A percentile compares a stretch with the other conserved stretches of the same genome.
Evolutionary conservation across 2,113 vertebrate genomes (phyloP).

Genomic region (Malurus cyaneus): DNA sequence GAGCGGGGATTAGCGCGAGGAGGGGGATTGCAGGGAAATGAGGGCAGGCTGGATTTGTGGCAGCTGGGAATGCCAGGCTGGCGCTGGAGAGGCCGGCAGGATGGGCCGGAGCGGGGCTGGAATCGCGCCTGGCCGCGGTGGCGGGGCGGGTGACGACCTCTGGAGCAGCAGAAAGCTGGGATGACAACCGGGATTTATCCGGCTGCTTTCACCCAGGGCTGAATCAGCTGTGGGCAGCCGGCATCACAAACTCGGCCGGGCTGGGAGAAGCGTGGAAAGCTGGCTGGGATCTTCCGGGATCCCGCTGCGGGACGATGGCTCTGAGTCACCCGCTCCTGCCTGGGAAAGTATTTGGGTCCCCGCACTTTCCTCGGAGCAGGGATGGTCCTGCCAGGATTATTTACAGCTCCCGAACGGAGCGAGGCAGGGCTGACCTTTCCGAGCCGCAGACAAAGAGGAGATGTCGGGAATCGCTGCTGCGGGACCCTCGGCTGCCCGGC

Average conservation of each 20-base stretch:
- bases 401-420: neutral
- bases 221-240: neutral
- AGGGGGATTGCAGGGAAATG: neutral
- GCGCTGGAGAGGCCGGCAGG: neutral
- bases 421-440: slow-evolving; percentile 42
- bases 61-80: neutral
- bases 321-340: slow-evolving; percentile 35
- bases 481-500: neutral
- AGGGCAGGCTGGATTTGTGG: neutral
- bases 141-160: rapidly evolving
- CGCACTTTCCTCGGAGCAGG: neutral
- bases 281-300: slow-evolving; percentile 3
- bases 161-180: neutral
- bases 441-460: slow-evolving; percentile 10
- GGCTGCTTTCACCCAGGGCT: neutral
- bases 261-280: neutral
- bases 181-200: neutral
- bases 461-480: neutral
- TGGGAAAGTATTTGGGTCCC: neutral
- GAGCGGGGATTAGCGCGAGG: neutral
- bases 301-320: slow-evolving; percentile 18
- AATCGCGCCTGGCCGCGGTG: neutral
- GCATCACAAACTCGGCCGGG: neutral
- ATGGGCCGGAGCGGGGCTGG: neutral
- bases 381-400: neutral